Evolutionary conservation across 2,797 vertebrate species (phyloP).

Genomic region (Adelosebastes latens): DNA sequence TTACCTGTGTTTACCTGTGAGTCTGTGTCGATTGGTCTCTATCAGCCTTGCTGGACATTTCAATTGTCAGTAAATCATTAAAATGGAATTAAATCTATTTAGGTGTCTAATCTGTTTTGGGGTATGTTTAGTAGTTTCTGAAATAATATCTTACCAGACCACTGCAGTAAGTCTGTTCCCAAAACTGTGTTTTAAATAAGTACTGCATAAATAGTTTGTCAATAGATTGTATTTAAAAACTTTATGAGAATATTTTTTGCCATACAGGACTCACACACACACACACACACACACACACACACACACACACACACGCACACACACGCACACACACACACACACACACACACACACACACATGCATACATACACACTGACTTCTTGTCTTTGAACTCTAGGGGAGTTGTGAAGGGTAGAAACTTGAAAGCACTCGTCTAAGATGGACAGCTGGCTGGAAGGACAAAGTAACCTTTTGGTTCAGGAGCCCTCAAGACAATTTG

Average conservation of each 20-base stretch:
- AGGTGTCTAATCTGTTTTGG: background rate
- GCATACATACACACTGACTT: background rate
- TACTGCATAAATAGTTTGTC: background rate
- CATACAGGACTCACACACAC: background rate
- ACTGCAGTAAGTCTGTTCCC: rapidly evolving
- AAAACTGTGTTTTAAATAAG: background rate
- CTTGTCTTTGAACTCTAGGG: background rate
- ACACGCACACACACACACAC: background rate
- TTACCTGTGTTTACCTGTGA: too few species aligned
- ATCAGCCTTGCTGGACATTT: too few species aligned
- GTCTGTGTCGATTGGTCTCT: too few species aligned
- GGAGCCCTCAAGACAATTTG: conserved; percentile 17
- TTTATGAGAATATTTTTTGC: background rate
- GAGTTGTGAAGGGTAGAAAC: background rate
- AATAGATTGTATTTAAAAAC: background rate
- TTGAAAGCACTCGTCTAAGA: background rate
- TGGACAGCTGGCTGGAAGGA: conserved; percentile 42
- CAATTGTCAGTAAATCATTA: too few species aligned
- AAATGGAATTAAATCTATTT: background rate
- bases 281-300: background rate
- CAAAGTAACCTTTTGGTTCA: conserved; percentile 17
- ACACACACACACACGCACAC: too few species aligned
- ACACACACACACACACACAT: background rate
- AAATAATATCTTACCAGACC: background rate
- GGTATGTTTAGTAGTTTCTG: background rate